A percentile compares a stretch with the other conserved stretches of the same genome.
phyloP scores from a whole-genome alignment of 37 sponge, comb jelly and placozoan species.

The Petrosia ficiformis region DNA sequence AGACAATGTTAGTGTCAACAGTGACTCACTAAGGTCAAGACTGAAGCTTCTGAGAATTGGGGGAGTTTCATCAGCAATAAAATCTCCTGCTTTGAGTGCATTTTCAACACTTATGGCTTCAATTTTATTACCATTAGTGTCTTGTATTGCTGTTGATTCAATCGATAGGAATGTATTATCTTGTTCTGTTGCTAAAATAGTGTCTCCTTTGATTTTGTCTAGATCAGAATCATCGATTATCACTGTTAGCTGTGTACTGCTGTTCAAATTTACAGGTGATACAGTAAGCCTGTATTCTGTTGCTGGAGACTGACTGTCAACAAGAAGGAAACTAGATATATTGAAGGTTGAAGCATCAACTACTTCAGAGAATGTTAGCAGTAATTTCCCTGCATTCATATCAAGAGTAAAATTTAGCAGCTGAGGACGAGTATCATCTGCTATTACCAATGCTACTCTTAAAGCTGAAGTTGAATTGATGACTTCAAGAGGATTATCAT shows the following conservation, averaged over 20 bases:
- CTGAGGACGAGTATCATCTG: constrained; percentile 60
- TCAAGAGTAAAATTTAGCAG: constrained; percentile 51
- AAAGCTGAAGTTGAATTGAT: constrained; percentile 45
- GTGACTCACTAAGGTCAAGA: constrained; percentile 40
- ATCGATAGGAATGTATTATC: constrained; percentile 32
- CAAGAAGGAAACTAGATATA: constrained; percentile 50
- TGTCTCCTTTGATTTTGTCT: constrained; percentile 28
- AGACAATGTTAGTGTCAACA: constrained; percentile 31
- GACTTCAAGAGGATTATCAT: constrained; percentile 38
- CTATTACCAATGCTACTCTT: constrained; percentile 28
- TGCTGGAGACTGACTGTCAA: constrained; percentile 35
- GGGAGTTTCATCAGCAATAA: constrained; percentile 19
- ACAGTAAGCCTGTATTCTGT: constrained; percentile 32
- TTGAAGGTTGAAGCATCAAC: constrained; percentile 44
- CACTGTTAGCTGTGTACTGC: constrained; percentile 29
- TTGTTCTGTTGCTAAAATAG: constrained; percentile 24
- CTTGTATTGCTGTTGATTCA: constrained; percentile 14
- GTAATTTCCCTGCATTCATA: constrained; percentile 46
- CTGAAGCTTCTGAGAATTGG: constrained; percentile 32
- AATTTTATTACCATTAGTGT: constrained; percentile 27
- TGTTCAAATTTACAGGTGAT: neutral
- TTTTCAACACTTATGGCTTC: constrained; percentile 2
- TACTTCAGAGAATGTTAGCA: constrained; percentile 65
- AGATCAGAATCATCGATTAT: constrained; percentile 44
- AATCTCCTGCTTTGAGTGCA: constrained; percentile 17